Evolutionary conservation across 2,888 invertebrate genomes (phyloP), one percentile per base, ranked within the genome.

Genomic region (Rhamnusium bicolor): DNA sequence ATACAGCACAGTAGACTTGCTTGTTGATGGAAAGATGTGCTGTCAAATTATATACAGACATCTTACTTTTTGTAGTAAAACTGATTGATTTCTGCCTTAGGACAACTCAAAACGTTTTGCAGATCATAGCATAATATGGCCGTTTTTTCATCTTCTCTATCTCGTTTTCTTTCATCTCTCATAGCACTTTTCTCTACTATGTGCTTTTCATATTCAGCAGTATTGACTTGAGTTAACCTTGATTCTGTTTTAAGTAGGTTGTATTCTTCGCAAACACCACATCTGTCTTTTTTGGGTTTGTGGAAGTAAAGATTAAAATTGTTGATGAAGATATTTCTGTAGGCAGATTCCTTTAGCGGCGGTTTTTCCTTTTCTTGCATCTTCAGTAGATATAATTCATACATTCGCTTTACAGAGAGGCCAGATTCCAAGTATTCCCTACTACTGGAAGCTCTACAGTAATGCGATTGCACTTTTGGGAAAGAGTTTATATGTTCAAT

Each of bases 1-100:
- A 82, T 24, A 82, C 32, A 19, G 75, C 77, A 71, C 79, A 81
- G 62, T 82, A 82, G 8, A 78, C 79, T 76, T 77, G 70, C 47
- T 72, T 73, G 16, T 16, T 54, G 8, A n/a, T 65, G 12, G 70
- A 74, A 14, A 68, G 27, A 49, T 60, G 58, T 32, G 75, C 80
- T 65, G 80, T 82, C 27, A 82, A 66, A 68, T 82, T 81, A 53
- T 82, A 80, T 32, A 73, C 74, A 51, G 51, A 63, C 40, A 73
- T 32, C 18, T 70, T 81, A 29, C 66, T 75, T 74, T n/a, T 75
- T 74, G 70, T 82, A 81, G 62, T 73, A 81, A 70, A 80, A 82
- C n/a, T 58, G 65, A 29, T 63, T 73, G 10, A 80, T 68, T 69
- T 77, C 76, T 29, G 78, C 77, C 46, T 72, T 75, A 14, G 80